phyloP scores from a whole-genome alignment of 2,888 invertebrate species.

The Hypsopygia costalis region DNA sequence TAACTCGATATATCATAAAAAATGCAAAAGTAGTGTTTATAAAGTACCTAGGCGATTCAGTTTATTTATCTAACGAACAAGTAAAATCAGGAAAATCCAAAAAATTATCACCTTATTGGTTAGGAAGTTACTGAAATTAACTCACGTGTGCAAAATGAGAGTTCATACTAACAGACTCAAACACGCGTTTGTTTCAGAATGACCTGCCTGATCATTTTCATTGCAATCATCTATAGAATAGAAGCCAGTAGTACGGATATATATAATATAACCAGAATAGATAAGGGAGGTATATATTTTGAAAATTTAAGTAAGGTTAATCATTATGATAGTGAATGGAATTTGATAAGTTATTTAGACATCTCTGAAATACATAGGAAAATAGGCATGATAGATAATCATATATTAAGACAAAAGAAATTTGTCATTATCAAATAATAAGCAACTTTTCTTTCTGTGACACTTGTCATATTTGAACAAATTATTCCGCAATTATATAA shows the following conservation, averaged over 20 bases:
- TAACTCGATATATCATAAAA: slow-evolving; percentile 11
- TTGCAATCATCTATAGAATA: background rate
- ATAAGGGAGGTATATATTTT: slow-evolving; percentile 17
- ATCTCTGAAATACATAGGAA: slow-evolving; percentile 18
- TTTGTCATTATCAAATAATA: slow-evolving; percentile 15
- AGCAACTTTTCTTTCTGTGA: slow-evolving; percentile 13
- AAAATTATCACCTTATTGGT: slow-evolving; percentile 14
- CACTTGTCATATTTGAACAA: slow-evolving; percentile 15
- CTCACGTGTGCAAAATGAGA: slow-evolving; percentile 14
- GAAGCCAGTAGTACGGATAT: background rate
- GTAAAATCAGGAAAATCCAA: slow-evolving; percentile 15
- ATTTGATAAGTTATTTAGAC: slow-evolving; percentile 18
- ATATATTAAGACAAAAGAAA: slow-evolving; percentile 13
- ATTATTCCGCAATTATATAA: slow-evolving; percentile 15
- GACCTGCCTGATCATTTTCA: slow-evolving; percentile 9
- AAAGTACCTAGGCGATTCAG: slow-evolving; percentile 15
- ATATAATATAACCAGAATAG: slow-evolving; percentile 14
- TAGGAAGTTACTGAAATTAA: slow-evolving; percentile 19
- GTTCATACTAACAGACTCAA: slow-evolving; percentile 21
- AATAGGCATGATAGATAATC: slow-evolving; percentile 16
- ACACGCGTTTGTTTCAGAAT: slow-evolving; percentile 22
- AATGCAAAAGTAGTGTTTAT: slow-evolving; percentile 6
- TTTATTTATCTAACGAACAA: slow-evolving; percentile 19
- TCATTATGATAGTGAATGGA: slow-evolving; percentile 22
- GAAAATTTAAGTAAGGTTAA: slow-evolving; percentile 20